Base-by-base conservation (phyloP, 1,140 invertebrate genomes). In the Bursaphelenchus mucronatus region DNA sequence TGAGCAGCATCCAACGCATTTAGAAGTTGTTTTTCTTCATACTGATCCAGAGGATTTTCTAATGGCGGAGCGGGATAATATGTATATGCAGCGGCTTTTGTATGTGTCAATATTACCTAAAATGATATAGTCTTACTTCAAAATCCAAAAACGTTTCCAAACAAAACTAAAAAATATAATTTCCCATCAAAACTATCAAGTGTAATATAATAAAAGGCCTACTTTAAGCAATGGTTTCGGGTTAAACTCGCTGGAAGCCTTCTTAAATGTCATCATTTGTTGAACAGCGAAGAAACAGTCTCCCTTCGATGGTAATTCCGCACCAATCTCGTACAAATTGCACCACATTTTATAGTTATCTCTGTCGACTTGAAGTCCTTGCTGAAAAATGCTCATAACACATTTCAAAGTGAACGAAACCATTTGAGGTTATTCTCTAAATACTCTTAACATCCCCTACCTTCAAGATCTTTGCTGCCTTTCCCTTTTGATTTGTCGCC, bases 211-310 rank as follows among this genome's bases (percentile, higher is more conserved):
- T 30, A 30, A 30, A 30, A 30, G n/a, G 1, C 30, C 30, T 30
- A 30, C 45, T 50, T 59, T 30, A 39, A 59, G 11, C 44, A 59
- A 50, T 19, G 57, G 57, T 39, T 44, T 39, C 19, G 45, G 10
- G 40, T 59, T 44, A 11, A 59, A n/a, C 15, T 59, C 19, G 13
- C 45, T 59, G 40, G 57, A 44, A 17, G 30, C 30, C 30, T 30
- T 30, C 30, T 59, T 13, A 7, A 59, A 59, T 17, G 19, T n/a
- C 13, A 59, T 39, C 13, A 44, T 44, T 11, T 44, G 57, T 39
- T 59, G 41, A 11, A 59, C 17, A n/a, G 57, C 57, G 10, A 59
- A n/a, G 40, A 59, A 50, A 43, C 57, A 59, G 40, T 59, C 57
- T 50, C 57, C 10, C 7, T 59, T 59, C 5, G 57, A 59, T 7